Percentiles rank a stretch among this genome's conserved stretches.
Evolutionary conservation across 2,888 invertebrate species (phyloP).

Genomic region (Pharmacophagus antenor): DNA sequence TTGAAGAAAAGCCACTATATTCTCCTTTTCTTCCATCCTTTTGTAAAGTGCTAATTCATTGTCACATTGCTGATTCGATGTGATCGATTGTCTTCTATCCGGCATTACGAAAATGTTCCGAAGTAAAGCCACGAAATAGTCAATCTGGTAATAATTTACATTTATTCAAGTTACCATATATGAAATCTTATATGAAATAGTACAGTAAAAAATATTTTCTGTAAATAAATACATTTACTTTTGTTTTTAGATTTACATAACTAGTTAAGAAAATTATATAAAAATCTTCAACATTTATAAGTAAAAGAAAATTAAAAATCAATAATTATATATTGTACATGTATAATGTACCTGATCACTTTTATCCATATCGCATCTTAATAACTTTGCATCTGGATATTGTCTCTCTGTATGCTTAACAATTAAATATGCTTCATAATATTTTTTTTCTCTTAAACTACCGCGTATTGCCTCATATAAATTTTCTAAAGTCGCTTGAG

Average conservation of each 20-base stretch:
- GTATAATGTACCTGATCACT: constrained; percentile 69
- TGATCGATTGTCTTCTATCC: constrained; percentile 51
- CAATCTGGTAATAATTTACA: constrained; percentile 54
- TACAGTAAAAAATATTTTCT: no score
- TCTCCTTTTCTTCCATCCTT: constrained; percentile 81
- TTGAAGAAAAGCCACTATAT: constrained; percentile 86
- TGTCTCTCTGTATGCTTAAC: constrained; percentile 73
- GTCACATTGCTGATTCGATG: constrained; percentile 65
- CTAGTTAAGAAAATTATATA: no score
- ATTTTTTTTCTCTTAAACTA: constrained; percentile 70
- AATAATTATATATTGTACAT: background rate
- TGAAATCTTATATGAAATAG: no score
- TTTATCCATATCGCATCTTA: constrained; percentile 72
- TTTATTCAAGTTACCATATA: background rate
- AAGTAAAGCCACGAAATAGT: constrained; percentile 70
- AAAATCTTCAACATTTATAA: no score
- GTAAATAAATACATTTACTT: no score
- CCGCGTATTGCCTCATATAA: constrained; percentile 66
- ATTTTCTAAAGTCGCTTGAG: constrained; percentile 68
- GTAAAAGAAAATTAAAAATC: no score
- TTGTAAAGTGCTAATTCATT: constrained; percentile 72
- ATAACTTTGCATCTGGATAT: constrained; percentile 69
- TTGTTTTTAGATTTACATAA: no score
- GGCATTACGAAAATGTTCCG: constrained; percentile 69
- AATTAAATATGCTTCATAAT: constrained; percentile 75